Evolutionary conservation across 2,113 vertebrate species (phyloP), one percentile per base, ranked within the genome.

Genomic region (Synchiropus splendidus): DNA sequence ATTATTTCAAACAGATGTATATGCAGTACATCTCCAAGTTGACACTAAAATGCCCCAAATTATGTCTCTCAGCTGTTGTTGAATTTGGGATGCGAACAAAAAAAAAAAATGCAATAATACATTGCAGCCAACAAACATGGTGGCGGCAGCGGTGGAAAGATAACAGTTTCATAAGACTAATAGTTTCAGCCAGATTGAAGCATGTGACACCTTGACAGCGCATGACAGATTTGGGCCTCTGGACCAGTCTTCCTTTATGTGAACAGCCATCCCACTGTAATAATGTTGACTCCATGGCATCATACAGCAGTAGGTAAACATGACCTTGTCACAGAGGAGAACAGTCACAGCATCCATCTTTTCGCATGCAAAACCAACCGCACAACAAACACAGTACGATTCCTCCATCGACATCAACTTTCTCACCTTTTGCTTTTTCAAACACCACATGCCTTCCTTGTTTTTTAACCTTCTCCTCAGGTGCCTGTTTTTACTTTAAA

Each of bases 401-500:
- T 39, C 11, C 38, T 3, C 1, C 16, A 41, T 6, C 8, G 5
- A 12, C 11, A 14, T 41, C 10, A 4, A 41, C 9, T 6, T 12
- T n/a, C 39, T 13, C 6, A 31, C 2, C 13, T 14, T 6, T 32
- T 16, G 6, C 15, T 15, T 30, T 14, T 5, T 9, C 11, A 5
- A 11, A 16, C 15, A 18, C 17, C 37, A 18, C 38, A 15, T 30
- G 39, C 32, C 34, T 17, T 13, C 21, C 18, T 51, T 48, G 17
- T 48, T 42, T 58, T 52, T 67, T 53, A 60, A 72, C 51, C 51
- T 64, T 45, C 57, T 64, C 45, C 37, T 63, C 41, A 51, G 56
- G 70, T 74, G 64, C 68, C 61, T 52, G 50, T 45, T 60, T 75
- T 66, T 5, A 9, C 15, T 16, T 31, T 6, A 31, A 9, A n/a